Percentiles rank a stretch among this genome's conserved stretches.
These are phyloP conservation scores for Sminthopsis crassicaudata DNA, from an alignment of 2,113 vertebrate genomes.

Conservation along the genomic window DNA sequence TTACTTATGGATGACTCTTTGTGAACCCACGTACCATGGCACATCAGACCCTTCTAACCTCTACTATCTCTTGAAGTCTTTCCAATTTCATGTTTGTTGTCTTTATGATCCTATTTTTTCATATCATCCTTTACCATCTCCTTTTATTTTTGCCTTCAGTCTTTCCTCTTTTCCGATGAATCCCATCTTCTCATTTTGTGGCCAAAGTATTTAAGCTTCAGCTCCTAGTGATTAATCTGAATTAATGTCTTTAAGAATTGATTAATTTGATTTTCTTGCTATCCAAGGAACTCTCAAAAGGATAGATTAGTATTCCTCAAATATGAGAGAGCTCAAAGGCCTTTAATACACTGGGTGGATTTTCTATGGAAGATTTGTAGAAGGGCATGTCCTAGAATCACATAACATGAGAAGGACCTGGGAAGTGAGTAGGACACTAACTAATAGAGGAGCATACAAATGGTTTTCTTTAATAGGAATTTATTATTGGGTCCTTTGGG, in stretches of 20 bases:
- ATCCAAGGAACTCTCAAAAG: not conserved
- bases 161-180: not conserved
- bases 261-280: not conserved
- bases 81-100: not conserved
- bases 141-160: not conserved
- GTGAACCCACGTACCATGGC: not conserved
- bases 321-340: conserved; percentile 24
- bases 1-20: not conserved
- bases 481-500: not conserved
- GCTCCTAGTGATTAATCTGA: not conserved
- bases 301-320: not conserved
- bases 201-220: no score
- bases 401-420: not conserved
- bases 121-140: not conserved
- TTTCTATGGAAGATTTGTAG: not conserved
- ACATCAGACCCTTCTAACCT: not conserved
- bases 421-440: not conserved
- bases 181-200: not conserved
- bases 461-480: not conserved
- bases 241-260: not conserved
- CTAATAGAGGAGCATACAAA: not conserved
- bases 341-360: not conserved
- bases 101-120: not conserved
- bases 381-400: not conserved
- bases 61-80: not conserved